Evolutionary conservation across 2,888 invertebrate genomes (phyloP), one percentile per base, ranked within the genome.

Genomic region (Polylopha cassiicola): DNA sequence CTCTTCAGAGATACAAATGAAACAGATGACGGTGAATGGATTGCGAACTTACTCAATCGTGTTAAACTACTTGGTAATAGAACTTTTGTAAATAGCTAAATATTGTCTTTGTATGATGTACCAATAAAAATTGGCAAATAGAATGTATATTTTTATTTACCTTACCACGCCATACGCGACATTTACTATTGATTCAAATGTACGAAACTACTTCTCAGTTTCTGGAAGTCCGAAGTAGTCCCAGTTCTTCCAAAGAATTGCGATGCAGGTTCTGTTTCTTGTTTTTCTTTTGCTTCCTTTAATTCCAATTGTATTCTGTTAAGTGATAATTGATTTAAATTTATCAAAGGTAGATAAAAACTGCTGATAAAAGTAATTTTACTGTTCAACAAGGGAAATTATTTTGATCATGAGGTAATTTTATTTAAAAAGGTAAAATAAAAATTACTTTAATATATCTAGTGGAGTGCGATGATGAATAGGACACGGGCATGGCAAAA

Each of bases 401-500:
- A n/a, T n/a, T n/a, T n/a, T n/a, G n/a, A n/a, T n/a, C n/a, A n/a
- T n/a, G n/a, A n/a, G n/a, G n/a, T n/a, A n/a, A n/a, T n/a, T n/a
- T n/a, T n/a, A n/a, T n/a, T n/a, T n/a, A n/a, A 10, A 29, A 17
- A 14, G 13, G 23, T n/a, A 18, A 31, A 15, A 23, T 5, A 9
- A 20, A n/a, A 29, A 29, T 11, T 65, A 84, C 84, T 66, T 49
- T 21, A 82, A 39, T 0, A 79, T 65, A 53, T 84, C 82, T 41
- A 85, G 50, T 1, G 81, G 76, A 4, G 77, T 67, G 6, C 84
- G 66, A 3, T 69, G 55, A 43, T 85, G 85, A 0, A 24, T n/a
- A 0, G 70, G 54, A 44, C 85, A 85, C 3, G 55, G 3, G 37
- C 85, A 85, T 0, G 82, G 76, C 22, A 80, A 24, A 3, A 58